Base-by-base conservation (phyloP, 2,113 vertebrate genomes). In the Cyrtonyx montezumae region DNA sequence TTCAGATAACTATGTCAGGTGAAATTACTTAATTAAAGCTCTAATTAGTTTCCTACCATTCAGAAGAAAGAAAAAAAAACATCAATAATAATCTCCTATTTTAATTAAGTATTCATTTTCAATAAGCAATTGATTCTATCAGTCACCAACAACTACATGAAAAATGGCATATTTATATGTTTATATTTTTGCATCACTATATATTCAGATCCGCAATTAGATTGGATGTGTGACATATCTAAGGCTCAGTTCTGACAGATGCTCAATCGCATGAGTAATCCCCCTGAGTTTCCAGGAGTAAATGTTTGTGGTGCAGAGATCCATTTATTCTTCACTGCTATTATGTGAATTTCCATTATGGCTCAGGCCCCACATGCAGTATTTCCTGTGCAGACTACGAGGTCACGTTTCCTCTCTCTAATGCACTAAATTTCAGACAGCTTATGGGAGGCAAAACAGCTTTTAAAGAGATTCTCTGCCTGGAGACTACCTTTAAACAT, bases 1-100 rank as follows among this genome's bases (percentile, higher is more conserved):
- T 82, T 87, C 81, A 74, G 65, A 83, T 83, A 96, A 89, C 49
- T 85, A 34, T 71, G 80, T 91, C 81, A 84, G 76, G 75, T 88
- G 51, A 93, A 96, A 92, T 69, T 92, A 37, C 75, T 95, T 95
- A 79, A 96, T 94, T 92, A 93, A 43, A 89, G 13, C 23, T 79
- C 59, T 95, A 96, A 94, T 94, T 93, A 73, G 55, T 93, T 92
- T 89, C 59, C 71, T 91, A 30, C 63, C 37, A 84, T 78, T 86
- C 45, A 81, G 61, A 48, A 80, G 76, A 71, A 43, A 45, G 12
- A 45, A 1, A 42, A 84, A 75, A 69, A 46, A 56, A 49, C 70
- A 62, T 58, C 53, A 77, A 61, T 61, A 78, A 65, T 30, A 51
- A 46, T 73, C 51, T 75, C 58, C 4, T 66, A 28, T 68, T 93